These are phyloP conservation scores for Pantherophis guttatus DNA, from an alignment of 2,113 vertebrate genomes.

Conservation along the genomic window DNA sequence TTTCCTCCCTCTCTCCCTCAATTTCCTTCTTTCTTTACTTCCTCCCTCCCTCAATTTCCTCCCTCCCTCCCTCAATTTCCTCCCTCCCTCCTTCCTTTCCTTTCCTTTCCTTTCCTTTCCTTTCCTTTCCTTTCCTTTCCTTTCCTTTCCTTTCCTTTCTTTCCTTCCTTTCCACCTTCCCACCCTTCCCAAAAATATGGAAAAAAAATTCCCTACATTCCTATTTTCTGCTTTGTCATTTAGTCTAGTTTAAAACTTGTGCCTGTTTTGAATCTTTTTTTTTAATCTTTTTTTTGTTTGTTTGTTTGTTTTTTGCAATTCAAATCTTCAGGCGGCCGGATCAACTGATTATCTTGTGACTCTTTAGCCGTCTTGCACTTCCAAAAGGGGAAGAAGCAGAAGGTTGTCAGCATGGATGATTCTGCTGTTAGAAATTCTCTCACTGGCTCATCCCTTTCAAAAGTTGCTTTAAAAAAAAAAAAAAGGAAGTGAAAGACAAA, in stretches of 20 bases:
- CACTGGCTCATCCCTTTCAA: background rate
- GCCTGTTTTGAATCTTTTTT: conserved; percentile 55
- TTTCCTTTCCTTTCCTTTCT: too few relatives aligned
- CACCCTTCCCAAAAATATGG: too few relatives aligned
- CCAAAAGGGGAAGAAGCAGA: conserved; percentile 8
- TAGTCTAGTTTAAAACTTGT: conserved; percentile 53
- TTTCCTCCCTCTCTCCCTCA: too few relatives aligned
- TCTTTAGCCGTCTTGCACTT: conserved; percentile 55
- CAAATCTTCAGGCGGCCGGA: conserved; percentile 49
- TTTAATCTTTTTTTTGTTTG: conserved; percentile 8
- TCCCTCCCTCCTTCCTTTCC: too few relatives aligned
- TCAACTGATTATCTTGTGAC: conserved; percentile 51
- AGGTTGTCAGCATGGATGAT: conserved; percentile 39
- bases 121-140: too few relatives aligned
- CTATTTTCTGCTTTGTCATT: conserved; percentile 40
- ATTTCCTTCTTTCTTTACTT: too few relatives aligned
- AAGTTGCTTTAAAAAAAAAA: background rate
- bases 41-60: too few relatives aligned
- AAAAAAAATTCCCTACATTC: background rate
- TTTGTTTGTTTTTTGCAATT: conserved; percentile 49
- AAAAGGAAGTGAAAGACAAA: background rate
- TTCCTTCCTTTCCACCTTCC: too few relatives aligned
- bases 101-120: too few relatives aligned
- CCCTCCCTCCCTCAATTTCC: too few relatives aligned
- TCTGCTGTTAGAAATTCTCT: conserved; percentile 40